Evolutionary conservation across 1,140 invertebrate genomes (phyloP).

Genomic region (Hetaerina americana): DNA sequence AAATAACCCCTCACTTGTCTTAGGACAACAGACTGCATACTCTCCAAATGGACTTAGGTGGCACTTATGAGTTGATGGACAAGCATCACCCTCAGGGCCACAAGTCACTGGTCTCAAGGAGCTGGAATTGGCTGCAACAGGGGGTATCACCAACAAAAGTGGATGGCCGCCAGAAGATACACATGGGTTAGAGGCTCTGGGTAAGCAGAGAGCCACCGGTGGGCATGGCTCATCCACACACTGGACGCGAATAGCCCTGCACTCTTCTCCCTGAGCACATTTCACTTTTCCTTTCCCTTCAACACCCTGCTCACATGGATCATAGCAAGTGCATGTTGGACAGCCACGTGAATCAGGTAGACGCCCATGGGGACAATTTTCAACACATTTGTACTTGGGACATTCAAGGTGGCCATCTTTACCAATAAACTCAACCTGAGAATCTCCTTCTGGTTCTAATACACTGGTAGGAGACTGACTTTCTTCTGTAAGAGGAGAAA

Average conservation of each 20-base stretch:
- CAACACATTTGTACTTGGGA: conserved; percentile 42
- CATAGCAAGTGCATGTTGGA: conserved; percentile 56
- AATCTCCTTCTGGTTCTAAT: background rate
- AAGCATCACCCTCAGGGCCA: conserved; percentile 54
- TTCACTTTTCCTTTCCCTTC: conserved; percentile 34
- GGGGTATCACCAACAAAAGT: conserved; percentile 30
- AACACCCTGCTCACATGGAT: conserved; percentile 44
- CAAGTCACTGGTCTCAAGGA: conserved; percentile 42
- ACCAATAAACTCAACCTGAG: background rate
- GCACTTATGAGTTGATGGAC: conserved; percentile 72
- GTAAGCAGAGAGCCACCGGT: conserved; percentile 62
- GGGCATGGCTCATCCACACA: conserved; percentile 49
- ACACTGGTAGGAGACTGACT: too few relatives aligned
- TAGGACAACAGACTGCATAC: conserved; percentile 69
- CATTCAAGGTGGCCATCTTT: conserved; percentile 39
- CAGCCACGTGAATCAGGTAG: conserved; percentile 42
- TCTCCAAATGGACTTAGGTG: conserved; percentile 65
- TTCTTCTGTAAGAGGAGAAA: too few relatives aligned
- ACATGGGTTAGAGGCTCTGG: conserved; percentile 59
- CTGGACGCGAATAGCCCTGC: conserved; percentile 38
- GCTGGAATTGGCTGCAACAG: conserved; percentile 23
- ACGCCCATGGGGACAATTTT: conserved; percentile 51
- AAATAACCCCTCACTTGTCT: conserved; percentile 42
- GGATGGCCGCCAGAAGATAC: conserved; percentile 42
- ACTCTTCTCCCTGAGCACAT: conserved; percentile 57